phyloP scores from a whole-genome alignment of 2,888 invertebrate species.

The Pachycephus smyrnensis region DNA sequence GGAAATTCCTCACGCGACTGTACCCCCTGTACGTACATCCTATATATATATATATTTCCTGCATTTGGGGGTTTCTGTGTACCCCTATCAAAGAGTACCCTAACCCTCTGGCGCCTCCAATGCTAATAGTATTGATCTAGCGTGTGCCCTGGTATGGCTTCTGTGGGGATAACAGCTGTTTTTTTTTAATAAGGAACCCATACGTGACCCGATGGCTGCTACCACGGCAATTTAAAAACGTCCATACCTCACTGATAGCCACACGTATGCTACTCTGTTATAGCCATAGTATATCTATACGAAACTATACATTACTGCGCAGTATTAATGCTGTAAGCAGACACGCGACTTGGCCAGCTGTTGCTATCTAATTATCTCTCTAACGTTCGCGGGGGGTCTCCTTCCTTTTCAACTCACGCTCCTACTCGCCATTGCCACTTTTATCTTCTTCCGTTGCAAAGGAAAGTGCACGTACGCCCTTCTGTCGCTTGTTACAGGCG shows the following conservation, averaged over 20 bases:
- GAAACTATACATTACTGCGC: constrained; percentile 22
- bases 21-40: background rate
- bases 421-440: background rate
- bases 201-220: constrained; percentile 26
- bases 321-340: constrained; percentile 34
- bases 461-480: background rate
- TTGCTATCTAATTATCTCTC: constrained; percentile 46
- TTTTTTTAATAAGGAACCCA: constrained; percentile 34
- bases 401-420: background rate
- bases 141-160: constrained; percentile 40
- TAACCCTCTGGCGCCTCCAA: constrained; percentile 22
- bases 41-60: background rate
- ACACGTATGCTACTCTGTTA: background rate
- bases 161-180: constrained; percentile 49
- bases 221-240: constrained; percentile 31
- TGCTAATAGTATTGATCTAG: constrained; percentile 45
- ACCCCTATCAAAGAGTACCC: constrained; percentile 17
- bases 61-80: constrained; percentile 17
- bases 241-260: constrained; percentile 23
- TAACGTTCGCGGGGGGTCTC: constrained; percentile 30
- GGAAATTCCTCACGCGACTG: background rate
- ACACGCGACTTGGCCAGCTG: constrained; percentile 39
- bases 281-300: background rate
- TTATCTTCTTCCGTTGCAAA: background rate
- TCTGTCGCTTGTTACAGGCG: background rate